A percentile compares a stretch with the other conserved stretches of the same genome.
Evolutionary conservation across 2,888 invertebrate genomes (phyloP).

Genomic region (Cantharis flavilabris): DNA sequence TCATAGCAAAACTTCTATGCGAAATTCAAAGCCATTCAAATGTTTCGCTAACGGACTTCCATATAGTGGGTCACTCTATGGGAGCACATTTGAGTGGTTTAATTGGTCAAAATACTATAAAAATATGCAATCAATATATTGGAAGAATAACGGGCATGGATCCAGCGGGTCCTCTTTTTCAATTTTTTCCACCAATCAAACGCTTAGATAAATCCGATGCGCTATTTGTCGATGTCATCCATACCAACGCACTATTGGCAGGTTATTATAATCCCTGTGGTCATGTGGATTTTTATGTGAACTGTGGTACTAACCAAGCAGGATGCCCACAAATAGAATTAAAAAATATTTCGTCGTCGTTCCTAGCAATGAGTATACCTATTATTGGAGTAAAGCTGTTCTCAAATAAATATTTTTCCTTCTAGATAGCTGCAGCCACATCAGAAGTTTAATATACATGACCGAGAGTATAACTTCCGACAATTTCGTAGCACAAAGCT

Average conservation of each 20-base stretch:
- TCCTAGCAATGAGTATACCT: background rate
- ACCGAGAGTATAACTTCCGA: background rate
- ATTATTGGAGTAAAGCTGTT: background rate
- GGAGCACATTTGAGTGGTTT: slow-evolving; percentile 8
- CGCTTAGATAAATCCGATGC: slow-evolving; percentile 7
- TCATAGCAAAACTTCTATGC: background rate
- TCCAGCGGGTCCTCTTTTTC: slow-evolving; percentile 9
- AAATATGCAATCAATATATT: background rate
- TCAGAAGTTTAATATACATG: background rate
- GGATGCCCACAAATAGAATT: background rate
- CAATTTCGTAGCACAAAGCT: background rate
- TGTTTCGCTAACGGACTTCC: background rate
- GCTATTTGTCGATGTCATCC: slow-evolving; percentile 11
- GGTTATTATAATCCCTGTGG: slow-evolving; percentile 7
- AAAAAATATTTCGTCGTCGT: background rate
- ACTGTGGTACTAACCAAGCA: slow-evolving; percentile 8
- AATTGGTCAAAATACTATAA: background rate
- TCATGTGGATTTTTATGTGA: slow-evolving; percentile 10
- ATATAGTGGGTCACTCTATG: slow-evolving; percentile 10
- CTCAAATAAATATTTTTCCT: background rate
- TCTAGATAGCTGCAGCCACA: background rate
- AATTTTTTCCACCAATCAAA: background rate
- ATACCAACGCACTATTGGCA: background rate
- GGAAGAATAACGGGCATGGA: slow-evolving; percentile 16
- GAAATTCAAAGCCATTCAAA: background rate